Evolutionary conservation across 1,140 invertebrate species (phyloP), one percentile per base, ranked within the genome.

Genomic region (Solen grandis): DNA sequence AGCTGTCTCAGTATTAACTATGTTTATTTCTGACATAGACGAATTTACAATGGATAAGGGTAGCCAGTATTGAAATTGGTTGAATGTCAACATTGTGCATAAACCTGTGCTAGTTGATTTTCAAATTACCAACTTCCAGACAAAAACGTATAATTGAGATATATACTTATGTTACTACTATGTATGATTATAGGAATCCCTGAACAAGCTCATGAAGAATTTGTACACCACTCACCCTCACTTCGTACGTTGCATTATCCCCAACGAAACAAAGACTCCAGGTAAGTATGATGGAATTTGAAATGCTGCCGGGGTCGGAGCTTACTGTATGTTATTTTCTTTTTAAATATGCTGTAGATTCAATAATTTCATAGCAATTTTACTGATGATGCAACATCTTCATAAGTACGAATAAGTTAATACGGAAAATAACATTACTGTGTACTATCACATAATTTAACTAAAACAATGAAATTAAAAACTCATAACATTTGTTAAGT

Each of bases 231-330:
- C 98, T 59, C 96, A 98, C 90, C 98, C 98, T 94, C 98, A 99
- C 94, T 99, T 99, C 94, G 97, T 99, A 86, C 97, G 98, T 96
- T 99, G 98, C 94, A 99, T 99, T 94, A 99, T 99, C 93, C 98
- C 98, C 93, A 99, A 99, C 92, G 98, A 99, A 93, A 94, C 97
- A 94, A 99, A 99, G 94, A 95, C 97, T 91, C 94, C 97, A 90
- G 95, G 74, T 2, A 5, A 55, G n/a, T 25, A n/a, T n/a, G n/a
- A n/a, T n/a, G 68, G 63, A 57, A 70, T 46, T n/a, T 16, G 31
- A 57, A 41, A 35, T 80, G 57, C 19, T 27, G 60, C 41, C 29
- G 35, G 13, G 25, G 41, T 25, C 36, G 54, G 59, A 19, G 29
- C 46, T 38, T n/a, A n/a, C n/a, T n/a, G n/a, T n/a, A n/a, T n/a